These are phyloP conservation scores for Gulo gulo DNA, from an alignment of 2,113 vertebrate genomes.

Conservation along the genomic window DNA sequence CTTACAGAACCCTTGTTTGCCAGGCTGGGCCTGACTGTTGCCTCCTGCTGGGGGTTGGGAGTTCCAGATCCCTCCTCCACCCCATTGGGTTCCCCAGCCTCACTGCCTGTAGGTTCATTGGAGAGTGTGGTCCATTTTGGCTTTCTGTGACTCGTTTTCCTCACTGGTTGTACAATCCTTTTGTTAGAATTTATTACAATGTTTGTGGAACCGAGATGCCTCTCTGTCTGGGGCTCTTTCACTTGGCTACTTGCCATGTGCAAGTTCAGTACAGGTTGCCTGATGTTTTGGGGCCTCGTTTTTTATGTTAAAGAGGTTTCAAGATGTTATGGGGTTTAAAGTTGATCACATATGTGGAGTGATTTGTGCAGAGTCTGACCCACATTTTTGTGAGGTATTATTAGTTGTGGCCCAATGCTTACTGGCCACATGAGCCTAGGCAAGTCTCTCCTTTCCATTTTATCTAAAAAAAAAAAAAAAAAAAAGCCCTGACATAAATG, in stretches of 20 bases:
- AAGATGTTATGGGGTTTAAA: neutral
- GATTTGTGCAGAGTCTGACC: neutral
- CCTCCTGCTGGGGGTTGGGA: neutral
- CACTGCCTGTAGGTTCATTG: neutral
- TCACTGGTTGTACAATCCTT: neutral
- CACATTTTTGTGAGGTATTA: neutral
- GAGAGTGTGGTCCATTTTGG: neutral
- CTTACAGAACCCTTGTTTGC: neutral
- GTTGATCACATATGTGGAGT: fast-evolving
- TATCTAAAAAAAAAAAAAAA: neutral
- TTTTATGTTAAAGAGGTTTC: neutral
- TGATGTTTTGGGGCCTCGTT: neutral
- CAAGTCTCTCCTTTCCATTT: neutral
- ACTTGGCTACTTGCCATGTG: neutral
- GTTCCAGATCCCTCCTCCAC: neutral
- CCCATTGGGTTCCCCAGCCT: neutral
- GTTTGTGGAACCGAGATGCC: neutral
- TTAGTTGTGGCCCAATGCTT: neutral
- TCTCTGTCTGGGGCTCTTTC: neutral
- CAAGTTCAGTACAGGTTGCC: neutral
- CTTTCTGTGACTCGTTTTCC: neutral
- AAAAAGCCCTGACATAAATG: neutral
- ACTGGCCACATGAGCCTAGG: neutral
- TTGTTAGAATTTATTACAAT: neutral
- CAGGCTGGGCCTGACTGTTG: neutral